A percentile compares a stretch with the other conserved stretches of the same genome.
Evolutionary conservation across 2,113 vertebrate species (phyloP).

Genomic region (Hyaena hyaena): DNA sequence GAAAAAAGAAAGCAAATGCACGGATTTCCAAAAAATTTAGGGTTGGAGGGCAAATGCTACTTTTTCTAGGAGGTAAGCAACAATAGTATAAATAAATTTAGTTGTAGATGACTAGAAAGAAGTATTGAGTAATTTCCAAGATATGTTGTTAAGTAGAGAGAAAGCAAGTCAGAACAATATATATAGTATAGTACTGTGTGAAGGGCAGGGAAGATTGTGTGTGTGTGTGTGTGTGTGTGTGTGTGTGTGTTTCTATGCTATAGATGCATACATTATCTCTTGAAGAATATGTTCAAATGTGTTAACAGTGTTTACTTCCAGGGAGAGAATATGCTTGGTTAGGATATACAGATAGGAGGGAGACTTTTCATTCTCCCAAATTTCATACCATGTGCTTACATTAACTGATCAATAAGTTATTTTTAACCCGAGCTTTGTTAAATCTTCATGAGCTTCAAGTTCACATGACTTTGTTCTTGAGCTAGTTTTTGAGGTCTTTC

Average conservation of each 20-base stretch:
- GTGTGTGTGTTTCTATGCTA: no score
- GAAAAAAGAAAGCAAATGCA: background rate
- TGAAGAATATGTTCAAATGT: background rate
- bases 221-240: no score
- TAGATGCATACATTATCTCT: background rate
- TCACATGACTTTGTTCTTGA: background rate
- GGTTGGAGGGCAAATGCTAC: background rate
- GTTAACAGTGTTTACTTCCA: background rate
- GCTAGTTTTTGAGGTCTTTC: background rate
- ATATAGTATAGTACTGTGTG: background rate
- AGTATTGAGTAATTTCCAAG: background rate
- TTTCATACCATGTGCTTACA: background rate
- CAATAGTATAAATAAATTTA: background rate
- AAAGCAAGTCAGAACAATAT: background rate
- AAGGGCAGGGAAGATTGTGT: background rate
- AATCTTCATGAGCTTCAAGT: background rate
- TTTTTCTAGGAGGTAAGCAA: conserved; percentile 15
- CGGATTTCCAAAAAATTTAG: conserved; percentile 40
- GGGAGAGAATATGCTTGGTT: background rate
- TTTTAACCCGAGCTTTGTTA: background rate
- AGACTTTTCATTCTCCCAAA: conserved; percentile 20
- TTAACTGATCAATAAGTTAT: background rate
- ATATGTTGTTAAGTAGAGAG: background rate
- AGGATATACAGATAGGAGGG: background rate
- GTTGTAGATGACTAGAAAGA: background rate